Base-by-base conservation (phyloP, 2,113 vertebrate genomes). In the Tapirus terrestris region DNA sequence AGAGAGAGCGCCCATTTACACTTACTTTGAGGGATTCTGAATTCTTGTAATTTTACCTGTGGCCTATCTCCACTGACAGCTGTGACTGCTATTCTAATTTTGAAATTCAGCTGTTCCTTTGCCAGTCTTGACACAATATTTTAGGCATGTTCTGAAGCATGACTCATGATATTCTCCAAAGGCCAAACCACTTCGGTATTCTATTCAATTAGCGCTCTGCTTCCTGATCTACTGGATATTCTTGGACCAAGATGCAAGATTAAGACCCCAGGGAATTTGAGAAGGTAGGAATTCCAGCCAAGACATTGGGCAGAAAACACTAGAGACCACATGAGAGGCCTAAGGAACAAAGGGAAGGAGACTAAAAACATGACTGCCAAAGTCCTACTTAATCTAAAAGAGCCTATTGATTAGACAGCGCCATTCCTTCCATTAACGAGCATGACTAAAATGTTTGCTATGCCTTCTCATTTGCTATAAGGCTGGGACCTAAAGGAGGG, bases 21-120 rank as follows among this genome's bases (percentile, higher is more conserved):
- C 36, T 73, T 48, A 17, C 73, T 43, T n/a, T 3, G 4, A 91
- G 72, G 11, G 8, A 60, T 48, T 82, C 89, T 56, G 60, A 61
- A 70, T 79, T 12, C 45, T 27, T 68, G 48, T n/a, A 36, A 63
- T 60, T 76, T 48, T 84, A 94, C 91, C 95, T 96, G 89, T 39
- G 82, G 43, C 63, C 61, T 13, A 12, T 94, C 87, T 88, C 53
- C 85, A 58, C 73, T 56, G 67, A 88, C 90, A 96, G 94, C 97
- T 97, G 97, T 75, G 80, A 33, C 63, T 72, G n/a, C 93, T 96
- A 82, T 96, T 96, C 96, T 94, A 94, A 90, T 96, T 94, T 43
- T 92, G 94, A 97, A 91, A 90, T 90, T 94, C 89, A 97, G 96
- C 95, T 96, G 73, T 86, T 95, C 80, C 60, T 94, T 65, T 85